These are phyloP conservation scores for Muraenolepis orangiensis DNA, from an alignment of 2,797 vertebrate species.

Conservation along the genomic window DNA sequence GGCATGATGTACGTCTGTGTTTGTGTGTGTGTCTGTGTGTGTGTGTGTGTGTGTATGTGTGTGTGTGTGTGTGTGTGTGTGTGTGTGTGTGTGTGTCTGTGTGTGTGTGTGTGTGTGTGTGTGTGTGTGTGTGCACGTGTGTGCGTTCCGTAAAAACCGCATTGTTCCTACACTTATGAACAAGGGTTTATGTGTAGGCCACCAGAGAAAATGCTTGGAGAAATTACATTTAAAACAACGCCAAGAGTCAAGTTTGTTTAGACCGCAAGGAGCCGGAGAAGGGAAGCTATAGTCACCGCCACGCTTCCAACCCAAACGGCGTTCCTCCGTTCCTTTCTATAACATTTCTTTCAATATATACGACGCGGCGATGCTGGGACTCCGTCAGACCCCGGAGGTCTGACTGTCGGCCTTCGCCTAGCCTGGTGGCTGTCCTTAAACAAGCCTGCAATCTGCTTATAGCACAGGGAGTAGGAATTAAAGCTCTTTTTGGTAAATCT, in stretches of 20 bases:
- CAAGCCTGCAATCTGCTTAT: conserved; percentile 47
- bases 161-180: not conserved
- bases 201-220: conserved; percentile 26
- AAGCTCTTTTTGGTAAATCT: conserved; percentile 46
- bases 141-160: not conserved
- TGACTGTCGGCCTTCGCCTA: conserved; percentile 29
- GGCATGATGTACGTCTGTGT: not conserved
- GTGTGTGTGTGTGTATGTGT: conserved; percentile 12
- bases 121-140: conserved; percentile 7
- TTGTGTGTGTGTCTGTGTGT: not conserved
- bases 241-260: conserved; percentile 10
- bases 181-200: conserved; percentile 3
- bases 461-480: conserved; percentile 28
- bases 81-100: conserved; percentile 5
- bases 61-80: conserved; percentile 7
- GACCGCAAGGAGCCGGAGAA: not conserved
- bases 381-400: not conserved
- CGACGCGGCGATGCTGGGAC: not conserved
- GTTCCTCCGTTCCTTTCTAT: not conserved
- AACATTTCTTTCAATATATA: not conserved
- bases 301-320: conserved; percentile 15
- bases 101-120: conserved; percentile 13
- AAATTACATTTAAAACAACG: conserved; percentile 37
- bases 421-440: conserved; percentile 40
- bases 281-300: conserved; percentile 1